Evolutionary conservation across 2,113 vertebrate genomes (phyloP).

Genomic region (Anhinga anhinga): DNA sequence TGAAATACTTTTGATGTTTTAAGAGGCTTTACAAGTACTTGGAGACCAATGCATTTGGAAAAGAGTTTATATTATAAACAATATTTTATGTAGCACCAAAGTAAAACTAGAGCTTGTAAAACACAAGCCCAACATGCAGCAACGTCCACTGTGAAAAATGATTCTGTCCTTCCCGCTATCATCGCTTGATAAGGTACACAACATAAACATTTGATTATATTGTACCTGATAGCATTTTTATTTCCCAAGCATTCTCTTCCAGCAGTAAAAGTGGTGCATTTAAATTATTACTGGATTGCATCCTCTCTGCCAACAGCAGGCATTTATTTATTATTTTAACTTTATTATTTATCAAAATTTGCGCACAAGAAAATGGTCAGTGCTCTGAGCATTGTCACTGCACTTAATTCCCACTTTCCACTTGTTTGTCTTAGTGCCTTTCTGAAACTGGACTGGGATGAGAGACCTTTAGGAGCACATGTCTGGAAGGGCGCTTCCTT

Average conservation of each 20-base stretch:
- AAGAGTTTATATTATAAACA: neutral
- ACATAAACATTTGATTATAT: neutral
- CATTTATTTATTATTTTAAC: neutral
- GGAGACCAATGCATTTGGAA: neutral
- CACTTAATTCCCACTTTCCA: accelerated
- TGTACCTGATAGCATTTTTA: neutral
- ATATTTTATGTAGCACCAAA: neutral
- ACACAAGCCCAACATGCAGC: neutral
- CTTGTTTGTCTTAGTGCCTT: neutral
- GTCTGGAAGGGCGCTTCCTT: neutral
- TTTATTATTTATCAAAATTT: neutral
- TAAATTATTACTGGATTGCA: neutral
- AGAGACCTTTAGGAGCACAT: accelerated
- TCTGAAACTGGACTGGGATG: neutral
- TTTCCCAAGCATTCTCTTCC: neutral
- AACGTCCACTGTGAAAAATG: neutral
- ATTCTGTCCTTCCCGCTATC: neutral
- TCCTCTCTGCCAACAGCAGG: neutral
- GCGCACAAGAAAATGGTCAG: neutral
- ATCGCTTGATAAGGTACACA: neutral
- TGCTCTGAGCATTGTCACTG: accelerated
- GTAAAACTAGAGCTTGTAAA: neutral
- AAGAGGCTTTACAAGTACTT: neutral
- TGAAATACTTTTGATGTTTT: neutral
- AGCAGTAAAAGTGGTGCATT: neutral